Base-by-base conservation (phyloP, 2,797 vertebrate species). In the Trachops cirrhosus region DNA sequence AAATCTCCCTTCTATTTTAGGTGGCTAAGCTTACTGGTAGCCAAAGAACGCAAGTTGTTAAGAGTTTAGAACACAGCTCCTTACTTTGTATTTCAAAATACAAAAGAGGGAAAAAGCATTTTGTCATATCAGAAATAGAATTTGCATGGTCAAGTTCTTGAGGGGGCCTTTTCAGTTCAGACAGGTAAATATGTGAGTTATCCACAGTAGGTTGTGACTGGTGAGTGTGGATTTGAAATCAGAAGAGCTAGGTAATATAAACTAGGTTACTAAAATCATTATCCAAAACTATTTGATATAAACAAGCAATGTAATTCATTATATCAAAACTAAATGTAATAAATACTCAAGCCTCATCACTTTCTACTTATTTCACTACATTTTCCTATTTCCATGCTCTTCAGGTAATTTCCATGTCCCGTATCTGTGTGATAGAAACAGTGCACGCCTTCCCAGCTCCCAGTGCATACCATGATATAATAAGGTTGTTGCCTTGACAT, bases 1-100 rank as follows among this genome's bases (percentile, higher is more conserved):
- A 86, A 59, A 75, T 57, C 68, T 82, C 7, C 89, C 7, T 95
- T 32, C 48, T 90, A 15, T 90, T 78, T 92, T 48, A 18, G 52
- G 32, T 67, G 82, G 12, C 34, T 62, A 86, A 82, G 37, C 48
- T 54, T 86, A 89, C 18, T 46, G 6, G 80, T 71, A 93, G 46
- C 12, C 44, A 74, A 79, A 88, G 75, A 86, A 93, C 79, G 50
- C 22, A 14, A 88, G 50, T 39, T 75, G 62, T n/a, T 83, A 46
- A 11, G 29, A 93, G n/a, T 75, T 96, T 44, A 93, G 50, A 73
- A 92, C 77, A 89, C 1, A 54, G 37, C 6, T 57, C 32, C 73
- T 82, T 57, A 34, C n/a, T 94, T 70, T 57, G 6, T 50, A 73
- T 77, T 96, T 94, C 50, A 96, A 96, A 96, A 93, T 26, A 80